phyloP scores from a whole-genome alignment of 2,113 vertebrate species.

The Stegastes partitus region DNA sequence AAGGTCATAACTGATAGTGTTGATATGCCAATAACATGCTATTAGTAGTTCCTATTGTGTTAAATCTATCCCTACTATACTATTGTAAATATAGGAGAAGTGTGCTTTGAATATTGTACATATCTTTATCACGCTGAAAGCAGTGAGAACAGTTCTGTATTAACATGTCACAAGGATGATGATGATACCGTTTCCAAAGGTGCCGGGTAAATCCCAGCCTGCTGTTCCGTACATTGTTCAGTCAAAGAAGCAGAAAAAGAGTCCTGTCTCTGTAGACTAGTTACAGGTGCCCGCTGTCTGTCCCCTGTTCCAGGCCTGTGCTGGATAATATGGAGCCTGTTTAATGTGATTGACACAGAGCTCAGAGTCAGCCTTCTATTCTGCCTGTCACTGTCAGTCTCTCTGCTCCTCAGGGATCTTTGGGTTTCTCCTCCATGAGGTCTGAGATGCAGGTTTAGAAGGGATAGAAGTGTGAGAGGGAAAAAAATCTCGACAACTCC shows the following conservation, averaged over 20 bases:
- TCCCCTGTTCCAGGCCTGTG: slow-evolving; percentile 51
- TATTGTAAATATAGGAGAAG: neutral
- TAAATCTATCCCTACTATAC: no score
- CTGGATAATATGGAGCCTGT: slow-evolving; percentile 53
- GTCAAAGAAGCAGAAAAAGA: slow-evolving; percentile 28
- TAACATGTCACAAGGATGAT: neutral
- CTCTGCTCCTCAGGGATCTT: slow-evolving; percentile 48
- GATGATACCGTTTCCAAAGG: neutral
- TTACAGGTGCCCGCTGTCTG: slow-evolving; percentile 50
- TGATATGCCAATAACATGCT: no score
- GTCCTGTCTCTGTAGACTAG: slow-evolving; percentile 46
- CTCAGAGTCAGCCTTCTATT: slow-evolving; percentile 47
- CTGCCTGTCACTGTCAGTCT: slow-evolving; percentile 62
- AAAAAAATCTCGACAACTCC: neutral
- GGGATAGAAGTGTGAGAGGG: neutral
- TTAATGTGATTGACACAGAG: slow-evolving; percentile 70
- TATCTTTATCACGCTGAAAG: neutral
- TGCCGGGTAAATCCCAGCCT: slow-evolving; percentile 14
- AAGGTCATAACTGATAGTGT: no score
- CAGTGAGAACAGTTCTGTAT: neutral
- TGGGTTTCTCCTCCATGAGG: slow-evolving; percentile 21
- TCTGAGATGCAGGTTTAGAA: slow-evolving; percentile 19
- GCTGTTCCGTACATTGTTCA: neutral
- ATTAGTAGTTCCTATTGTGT: neutral
- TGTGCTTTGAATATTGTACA: neutral